Conservation (phyloP, 1,140 invertebrate genomes). For the Planococcus citri region DNA sequence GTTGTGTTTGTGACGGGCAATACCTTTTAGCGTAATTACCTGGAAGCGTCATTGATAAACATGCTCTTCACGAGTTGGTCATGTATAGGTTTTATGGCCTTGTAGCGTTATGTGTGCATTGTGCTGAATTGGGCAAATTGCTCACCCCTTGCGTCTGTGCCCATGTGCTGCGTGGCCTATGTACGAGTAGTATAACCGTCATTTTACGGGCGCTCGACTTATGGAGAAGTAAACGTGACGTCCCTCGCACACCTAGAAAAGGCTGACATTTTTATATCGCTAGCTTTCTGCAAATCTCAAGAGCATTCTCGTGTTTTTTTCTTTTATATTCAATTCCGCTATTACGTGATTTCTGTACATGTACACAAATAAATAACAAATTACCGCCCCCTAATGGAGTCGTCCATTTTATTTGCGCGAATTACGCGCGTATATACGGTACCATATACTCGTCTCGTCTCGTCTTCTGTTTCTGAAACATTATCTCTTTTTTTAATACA, state of each 20-base stretch:
- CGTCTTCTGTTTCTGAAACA: no score
- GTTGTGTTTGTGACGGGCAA: not conserved
- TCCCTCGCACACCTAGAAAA: not conserved
- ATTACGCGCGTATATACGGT: not conserved
- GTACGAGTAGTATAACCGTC: not conserved
- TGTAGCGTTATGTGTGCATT: not conserved
- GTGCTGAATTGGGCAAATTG: not conserved
- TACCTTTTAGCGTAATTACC: constrained; percentile 3
- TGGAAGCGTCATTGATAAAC: not conserved
- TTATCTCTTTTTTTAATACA: no score
- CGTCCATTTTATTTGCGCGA: not conserved
- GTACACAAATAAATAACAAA: constrained; percentile 17
- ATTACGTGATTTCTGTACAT: constrained; percentile 9
- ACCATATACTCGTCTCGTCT: not conserved
- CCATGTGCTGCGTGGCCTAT: no score
- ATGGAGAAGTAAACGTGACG: constrained; percentile 9
- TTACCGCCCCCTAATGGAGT: not conserved
- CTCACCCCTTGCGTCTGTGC: no score
- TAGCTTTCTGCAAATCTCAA: constrained; percentile 13
- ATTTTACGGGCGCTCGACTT: not conserved
- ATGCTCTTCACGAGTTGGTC: not conserved
- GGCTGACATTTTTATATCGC: constrained; percentile 9
- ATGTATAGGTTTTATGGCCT: not conserved
- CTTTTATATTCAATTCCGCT: constrained; percentile 17
- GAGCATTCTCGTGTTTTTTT: constrained; percentile 16